A percentile compares a stretch with the other conserved stretches of the same genome.
Evolutionary conservation across 2,797 vertebrate genomes (phyloP).

Genomic region (Myotis vivesi): DNA sequence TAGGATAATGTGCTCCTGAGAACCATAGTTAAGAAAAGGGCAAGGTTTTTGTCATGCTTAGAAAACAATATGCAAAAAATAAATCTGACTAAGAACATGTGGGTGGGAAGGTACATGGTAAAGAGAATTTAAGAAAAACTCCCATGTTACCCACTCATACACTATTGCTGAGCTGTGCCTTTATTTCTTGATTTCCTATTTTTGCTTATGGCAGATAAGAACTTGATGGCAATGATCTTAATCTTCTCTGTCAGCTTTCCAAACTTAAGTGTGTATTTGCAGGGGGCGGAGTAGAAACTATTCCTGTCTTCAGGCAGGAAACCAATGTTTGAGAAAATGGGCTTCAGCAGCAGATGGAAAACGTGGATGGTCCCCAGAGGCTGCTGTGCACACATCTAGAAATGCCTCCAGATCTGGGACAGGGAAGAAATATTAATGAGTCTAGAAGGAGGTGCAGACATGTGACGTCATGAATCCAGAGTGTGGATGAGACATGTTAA

Average conservation of each 20-base stretch:
- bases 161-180: conserved; percentile 57
- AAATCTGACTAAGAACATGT: conserved; percentile 72
- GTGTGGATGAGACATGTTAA: conserved; percentile 13
- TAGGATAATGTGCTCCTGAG: conserved; percentile 64
- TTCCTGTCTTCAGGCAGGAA: conserved; percentile 54
- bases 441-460: not conserved
- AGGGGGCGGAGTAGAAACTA: not conserved
- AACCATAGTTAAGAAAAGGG: conserved; percentile 66
- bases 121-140: conserved; percentile 62
- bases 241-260: conserved; percentile 65
- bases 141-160: conserved; percentile 65
- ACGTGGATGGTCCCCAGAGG: not conserved
- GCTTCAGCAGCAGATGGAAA: conserved; percentile 42
- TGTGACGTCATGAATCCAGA: not conserved
- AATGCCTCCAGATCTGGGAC: conserved; percentile 20
- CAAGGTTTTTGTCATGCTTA: conserved; percentile 66
- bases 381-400: conserved; percentile 38
- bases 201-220: conserved; percentile 69
- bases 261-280: not conserved
- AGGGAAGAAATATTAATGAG: conserved; percentile 4
- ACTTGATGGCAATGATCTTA: conserved; percentile 67
- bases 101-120: conserved; percentile 45
- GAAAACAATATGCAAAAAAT: conserved; percentile 73
- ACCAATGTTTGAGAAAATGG: conserved; percentile 60
- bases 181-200: conserved; percentile 66